Base-by-base conservation (phyloP, 35 echinoderm and acorn worm genomes). In the Hemicentrotus pulcherrimus region DNA sequence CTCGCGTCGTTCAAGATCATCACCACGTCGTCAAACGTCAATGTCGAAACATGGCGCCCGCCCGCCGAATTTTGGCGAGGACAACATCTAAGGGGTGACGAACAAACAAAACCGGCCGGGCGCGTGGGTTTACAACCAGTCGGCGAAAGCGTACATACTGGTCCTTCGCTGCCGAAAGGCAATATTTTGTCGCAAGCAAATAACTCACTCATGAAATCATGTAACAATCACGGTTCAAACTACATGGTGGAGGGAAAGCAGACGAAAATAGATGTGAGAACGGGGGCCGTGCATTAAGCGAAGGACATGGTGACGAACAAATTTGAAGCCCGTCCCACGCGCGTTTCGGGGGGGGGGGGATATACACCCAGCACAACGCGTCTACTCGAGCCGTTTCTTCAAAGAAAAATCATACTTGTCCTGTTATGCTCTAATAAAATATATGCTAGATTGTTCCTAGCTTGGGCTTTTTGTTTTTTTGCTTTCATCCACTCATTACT, bases 101-200 rank as follows among this genome's bases (percentile, higher is more conserved):
- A 78, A n/a, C 65, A 78, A 78, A 78, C 65, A 78, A 78, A 78
- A 78, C 19, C 65, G 65, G 24, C 65, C 15, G 65, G 65, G 22
- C 65, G 65, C 65, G 65, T 78, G 65, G 65, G 65, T 78, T 78
- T 78, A 78, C 65, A 78, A 78, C 65, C 24, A 78, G 65, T n/a
- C 18, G 19, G 65, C 65, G 65, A 22, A 78, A 78, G 28, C 65
- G 15, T 78, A 78, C 4, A 78, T 78, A 78, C 65, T 78, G 28
- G n/a, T n/a, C 28, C 28, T 78, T 22, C 65, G 28, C 65, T 78
- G 19, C 5, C 61, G 19, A 78, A 78, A 78, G 65, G 65, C 65
- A 22, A 22, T 78, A 4, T 78, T 78, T 78, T 78, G 65, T 78
- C 22, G 19, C 65, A 22, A 78, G 65, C 28, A 78, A 78, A 78